Evolutionary conservation across 2,113 vertebrate genomes (phyloP).

Genomic region (Thunnus maccoyii): DNA sequence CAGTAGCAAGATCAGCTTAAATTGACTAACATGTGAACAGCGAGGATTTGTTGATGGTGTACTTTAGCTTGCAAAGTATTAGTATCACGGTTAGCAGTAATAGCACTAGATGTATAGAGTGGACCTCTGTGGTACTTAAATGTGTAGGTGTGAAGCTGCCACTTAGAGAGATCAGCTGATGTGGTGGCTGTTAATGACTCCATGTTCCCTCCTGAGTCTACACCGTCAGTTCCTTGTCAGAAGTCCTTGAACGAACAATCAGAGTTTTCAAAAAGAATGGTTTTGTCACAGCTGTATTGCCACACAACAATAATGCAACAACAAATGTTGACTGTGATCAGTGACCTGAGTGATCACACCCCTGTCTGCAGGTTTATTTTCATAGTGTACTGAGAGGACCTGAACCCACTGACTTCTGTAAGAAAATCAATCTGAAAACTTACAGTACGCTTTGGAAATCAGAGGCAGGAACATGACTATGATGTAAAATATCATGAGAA

Average conservation of each 20-base stretch:
- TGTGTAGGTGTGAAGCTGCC: neutral
- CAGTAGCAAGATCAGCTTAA: no score
- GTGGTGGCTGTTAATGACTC: neutral
- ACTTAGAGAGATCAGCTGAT: no score
- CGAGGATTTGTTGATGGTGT: no score
- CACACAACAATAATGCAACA: neutral
- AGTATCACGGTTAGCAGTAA: no score
- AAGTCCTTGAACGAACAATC: slow-evolving; percentile 21
- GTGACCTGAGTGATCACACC: neutral
- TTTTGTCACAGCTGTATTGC: neutral
- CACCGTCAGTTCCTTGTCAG: neutral
- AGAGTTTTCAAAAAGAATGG: neutral
- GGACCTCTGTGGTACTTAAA: neutral
- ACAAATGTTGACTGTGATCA: neutral
- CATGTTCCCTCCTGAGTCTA: neutral
- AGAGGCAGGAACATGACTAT: no score
- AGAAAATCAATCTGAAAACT: no score
- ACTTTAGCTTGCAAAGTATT: no score
- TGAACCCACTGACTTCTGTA: slow-evolving; percentile 1
- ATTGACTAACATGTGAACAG: no score
- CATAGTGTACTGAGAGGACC: neutral
- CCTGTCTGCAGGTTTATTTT: neutral
- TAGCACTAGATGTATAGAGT: no score
- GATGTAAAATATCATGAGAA: no score
- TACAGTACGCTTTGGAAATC: no score